Conservation (phyloP, 2,113 vertebrate genomes). For the Proterorhinus semilunaris region DNA sequence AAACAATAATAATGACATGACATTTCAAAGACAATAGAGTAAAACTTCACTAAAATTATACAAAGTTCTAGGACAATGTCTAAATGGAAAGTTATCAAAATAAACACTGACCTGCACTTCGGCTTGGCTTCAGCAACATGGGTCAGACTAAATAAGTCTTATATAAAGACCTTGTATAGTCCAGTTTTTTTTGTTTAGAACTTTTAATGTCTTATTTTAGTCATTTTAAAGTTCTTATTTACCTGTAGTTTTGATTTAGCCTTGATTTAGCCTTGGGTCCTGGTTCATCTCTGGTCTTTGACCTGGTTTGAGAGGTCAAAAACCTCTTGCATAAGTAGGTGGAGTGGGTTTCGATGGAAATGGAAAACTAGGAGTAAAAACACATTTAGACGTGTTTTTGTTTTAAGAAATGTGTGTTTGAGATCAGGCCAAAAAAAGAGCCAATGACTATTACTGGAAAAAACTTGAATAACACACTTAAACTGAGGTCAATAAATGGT, state of each 20-base stretch:
- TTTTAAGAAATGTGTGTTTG: too few relatives aligned
- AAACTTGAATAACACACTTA: too few relatives aligned
- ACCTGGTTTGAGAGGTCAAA: not conserved
- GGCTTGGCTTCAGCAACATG: not conserved
- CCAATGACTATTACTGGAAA: too few relatives aligned
- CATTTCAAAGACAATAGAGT: too few relatives aligned
- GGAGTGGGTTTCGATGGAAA: conserved; percentile 49
- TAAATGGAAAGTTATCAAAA: too few relatives aligned
- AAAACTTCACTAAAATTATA: too few relatives aligned
- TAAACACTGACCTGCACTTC: conserved; percentile 21
- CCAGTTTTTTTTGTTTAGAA: not conserved
- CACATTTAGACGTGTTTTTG: not conserved
- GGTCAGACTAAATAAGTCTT: not conserved
- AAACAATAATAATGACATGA: too few relatives aligned
- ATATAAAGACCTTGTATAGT: not conserved
- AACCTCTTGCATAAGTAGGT: conserved; percentile 18
- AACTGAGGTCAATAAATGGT: too few relatives aligned
- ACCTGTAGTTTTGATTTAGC: not conserved
- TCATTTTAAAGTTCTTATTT: conserved; percentile 18
- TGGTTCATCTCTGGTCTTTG: not conserved
- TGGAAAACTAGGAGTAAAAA: conserved; percentile 19
- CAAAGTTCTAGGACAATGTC: too few relatives aligned
- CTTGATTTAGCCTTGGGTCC: not conserved
- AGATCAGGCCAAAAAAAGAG: too few relatives aligned
- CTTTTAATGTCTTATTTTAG: not conserved